Conservation (phyloP, 1,140 invertebrate genomes). For the Zeugodacus cucurbitae region DNA sequence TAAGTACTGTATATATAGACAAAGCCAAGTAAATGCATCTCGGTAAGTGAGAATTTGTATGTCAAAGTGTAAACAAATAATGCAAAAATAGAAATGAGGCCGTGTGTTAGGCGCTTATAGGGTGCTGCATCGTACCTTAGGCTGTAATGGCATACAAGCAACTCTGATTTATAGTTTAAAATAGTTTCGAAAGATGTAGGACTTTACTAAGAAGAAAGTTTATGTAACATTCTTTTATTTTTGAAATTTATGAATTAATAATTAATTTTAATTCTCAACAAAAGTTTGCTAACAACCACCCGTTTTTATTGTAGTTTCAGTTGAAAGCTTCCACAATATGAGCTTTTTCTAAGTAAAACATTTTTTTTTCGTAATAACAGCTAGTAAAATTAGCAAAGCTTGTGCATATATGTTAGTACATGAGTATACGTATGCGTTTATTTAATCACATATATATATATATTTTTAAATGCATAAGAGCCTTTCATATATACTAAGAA, state of each 20-base stretch:
- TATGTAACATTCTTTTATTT: too few relatives aligned
- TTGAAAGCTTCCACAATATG: background rate
- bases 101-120: background rate
- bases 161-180: background rate
- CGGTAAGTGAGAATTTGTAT: background rate
- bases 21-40: background rate
- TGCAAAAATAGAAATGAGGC: slow-evolving; percentile 5
- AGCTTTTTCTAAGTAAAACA: background rate
- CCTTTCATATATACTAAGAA: too few relatives aligned
- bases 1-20: background rate
- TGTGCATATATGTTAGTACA: background rate
- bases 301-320: background rate
- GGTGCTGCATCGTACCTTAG: background rate
- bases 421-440: too few relatives aligned
- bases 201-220: too few relatives aligned
- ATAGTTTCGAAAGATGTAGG: background rate
- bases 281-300: too few relatives aligned
- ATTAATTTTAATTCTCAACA: too few relatives aligned
- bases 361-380: background rate
- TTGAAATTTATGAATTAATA: too few relatives aligned
- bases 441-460: too few relatives aligned
- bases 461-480: too few relatives aligned
- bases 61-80: background rate
- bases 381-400: background rate
- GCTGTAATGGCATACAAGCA: background rate